Conservation (phyloP, 1,140 invertebrate species). For the Bombus huntii region DNA sequence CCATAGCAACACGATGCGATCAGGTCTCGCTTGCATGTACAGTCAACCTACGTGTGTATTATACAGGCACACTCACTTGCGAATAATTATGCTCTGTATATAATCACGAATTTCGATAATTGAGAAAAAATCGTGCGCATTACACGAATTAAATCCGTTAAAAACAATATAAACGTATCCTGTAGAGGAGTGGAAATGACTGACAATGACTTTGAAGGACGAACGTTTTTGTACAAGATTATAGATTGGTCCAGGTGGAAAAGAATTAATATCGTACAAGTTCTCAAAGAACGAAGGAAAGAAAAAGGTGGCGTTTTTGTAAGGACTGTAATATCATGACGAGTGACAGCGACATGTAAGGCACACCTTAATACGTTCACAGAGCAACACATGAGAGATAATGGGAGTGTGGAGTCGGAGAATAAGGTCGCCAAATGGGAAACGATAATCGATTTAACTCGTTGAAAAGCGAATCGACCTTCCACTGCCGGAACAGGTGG, state of each 20-base stretch:
- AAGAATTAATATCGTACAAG: background rate
- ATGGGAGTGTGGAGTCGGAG: background rate
- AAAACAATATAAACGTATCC: background rate
- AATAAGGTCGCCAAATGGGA: conserved; percentile 49
- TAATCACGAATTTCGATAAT: background rate
- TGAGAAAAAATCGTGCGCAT: background rate
- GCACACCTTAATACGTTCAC: background rate
- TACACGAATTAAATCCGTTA: background rate
- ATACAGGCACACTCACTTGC: background rate
- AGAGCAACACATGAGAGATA: background rate
- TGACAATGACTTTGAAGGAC: background rate
- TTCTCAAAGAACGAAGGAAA: background rate
- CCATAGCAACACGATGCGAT: conserved; percentile 71
- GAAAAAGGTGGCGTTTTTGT: background rate
- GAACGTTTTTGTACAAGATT: background rate
- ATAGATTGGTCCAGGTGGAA: background rate
- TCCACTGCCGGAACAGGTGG: conserved; percentile 23
- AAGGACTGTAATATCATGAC: background rate
- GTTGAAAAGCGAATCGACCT: conserved; percentile 46
- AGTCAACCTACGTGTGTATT: background rate
- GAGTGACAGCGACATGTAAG: background rate
- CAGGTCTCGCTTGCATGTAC: conserved; percentile 3
- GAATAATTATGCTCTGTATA: background rate
- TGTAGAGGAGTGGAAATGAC: background rate
- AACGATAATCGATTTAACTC: conserved; percentile 58